Conservation (phyloP, 2,888 invertebrate species). For the Schizotus pectinicornis region DNA sequence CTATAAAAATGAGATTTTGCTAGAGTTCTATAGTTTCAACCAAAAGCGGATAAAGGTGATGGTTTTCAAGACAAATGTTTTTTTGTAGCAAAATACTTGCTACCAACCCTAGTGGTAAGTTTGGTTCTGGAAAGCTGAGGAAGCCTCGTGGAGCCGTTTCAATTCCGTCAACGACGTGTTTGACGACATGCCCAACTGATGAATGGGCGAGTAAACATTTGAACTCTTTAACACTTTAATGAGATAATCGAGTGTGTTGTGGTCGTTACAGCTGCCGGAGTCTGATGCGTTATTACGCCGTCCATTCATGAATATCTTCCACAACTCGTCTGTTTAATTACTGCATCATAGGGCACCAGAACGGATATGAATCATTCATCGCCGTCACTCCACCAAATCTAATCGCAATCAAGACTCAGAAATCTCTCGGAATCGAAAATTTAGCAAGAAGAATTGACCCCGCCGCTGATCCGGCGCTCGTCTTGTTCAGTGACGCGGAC, state of each 20-base stretch:
- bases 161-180: slow-evolving; percentile 3
- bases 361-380: slow-evolving; percentile 26
- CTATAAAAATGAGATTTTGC: no score
- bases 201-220: slow-evolving; percentile 34
- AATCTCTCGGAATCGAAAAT: slow-evolving; percentile 1
- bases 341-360: slow-evolving; percentile 4
- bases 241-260: slow-evolving; percentile 32
- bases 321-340: slow-evolving; percentile 19
- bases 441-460: no score
- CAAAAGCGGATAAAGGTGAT: no score
- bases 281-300: slow-evolving; percentile 15
- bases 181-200: slow-evolving; percentile 21
- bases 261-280: slow-evolving; percentile 27
- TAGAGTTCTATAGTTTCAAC: no score
- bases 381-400: slow-evolving; percentile 6
- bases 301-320: slow-evolving; percentile 29
- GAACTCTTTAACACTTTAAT: slow-evolving; percentile 35
- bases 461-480: no score
- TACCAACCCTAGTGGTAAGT: no score
- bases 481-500: not conserved
- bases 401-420: not conserved
- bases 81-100: no score
- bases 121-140: no score
- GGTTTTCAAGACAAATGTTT: no score
- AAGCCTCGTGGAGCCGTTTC: no score